A percentile compares a stretch with the other conserved stretches of the same genome.
Conservation (phyloP, 2,113 vertebrate species). For the Megaptera novaeangliae region DNA sequence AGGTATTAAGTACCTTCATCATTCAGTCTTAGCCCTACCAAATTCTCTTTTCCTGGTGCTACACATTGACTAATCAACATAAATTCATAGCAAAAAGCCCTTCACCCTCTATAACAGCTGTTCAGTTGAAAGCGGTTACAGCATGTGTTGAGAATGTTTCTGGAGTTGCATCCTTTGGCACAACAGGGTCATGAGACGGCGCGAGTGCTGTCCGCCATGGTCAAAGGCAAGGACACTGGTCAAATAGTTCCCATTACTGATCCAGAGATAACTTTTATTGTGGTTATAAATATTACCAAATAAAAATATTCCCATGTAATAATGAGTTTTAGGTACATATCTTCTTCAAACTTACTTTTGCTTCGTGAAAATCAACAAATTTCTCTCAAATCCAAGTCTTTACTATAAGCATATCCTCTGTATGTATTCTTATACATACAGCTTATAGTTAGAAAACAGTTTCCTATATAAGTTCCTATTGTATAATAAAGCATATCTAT, state of each 20-base stretch:
- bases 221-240: not conserved
- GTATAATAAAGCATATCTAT: not conserved
- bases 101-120: not conserved
- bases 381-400: not conserved
- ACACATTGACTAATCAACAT: not conserved
- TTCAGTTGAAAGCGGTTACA: not conserved
- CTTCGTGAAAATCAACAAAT: not conserved
- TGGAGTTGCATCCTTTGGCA: not conserved
- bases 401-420: not conserved
- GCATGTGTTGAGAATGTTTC: not conserved
- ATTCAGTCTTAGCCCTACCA: not conserved
- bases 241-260: not conserved
- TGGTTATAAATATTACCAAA: not conserved
- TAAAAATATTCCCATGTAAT: not conserved
- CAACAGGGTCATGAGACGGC: not conserved
- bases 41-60: not conserved
- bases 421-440: not conserved
- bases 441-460: not conserved
- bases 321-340: not conserved
- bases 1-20: not conserved
- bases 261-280: not conserved
- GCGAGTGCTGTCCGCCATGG: not conserved
- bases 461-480: not conserved
- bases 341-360: constrained; percentile 25
- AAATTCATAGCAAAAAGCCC: not conserved